These are phyloP conservation scores for Anguilla marmorata DNA, from an alignment of 2,797 vertebrate species.

Conservation along the genomic window DNA sequence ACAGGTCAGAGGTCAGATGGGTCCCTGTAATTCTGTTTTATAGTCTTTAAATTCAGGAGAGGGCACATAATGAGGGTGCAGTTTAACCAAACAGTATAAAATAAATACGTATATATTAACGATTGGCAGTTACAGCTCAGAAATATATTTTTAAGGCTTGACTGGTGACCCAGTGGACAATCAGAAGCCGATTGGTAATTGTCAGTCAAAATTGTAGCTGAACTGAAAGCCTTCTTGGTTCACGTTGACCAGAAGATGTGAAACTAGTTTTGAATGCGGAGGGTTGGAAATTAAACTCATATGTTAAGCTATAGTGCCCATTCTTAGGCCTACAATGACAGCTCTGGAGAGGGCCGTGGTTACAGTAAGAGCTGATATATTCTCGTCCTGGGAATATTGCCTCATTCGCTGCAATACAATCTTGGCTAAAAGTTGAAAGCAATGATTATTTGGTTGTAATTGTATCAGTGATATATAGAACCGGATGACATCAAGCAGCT, in stretches of 20 bases:
- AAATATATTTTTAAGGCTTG: not conserved
- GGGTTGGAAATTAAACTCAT: not conserved
- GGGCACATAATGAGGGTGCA: not conserved
- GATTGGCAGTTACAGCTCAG: not conserved
- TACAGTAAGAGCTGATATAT: not conserved
- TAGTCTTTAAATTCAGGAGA: not conserved
- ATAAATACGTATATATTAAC: not conserved
- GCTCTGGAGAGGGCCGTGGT: not conserved
- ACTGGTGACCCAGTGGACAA: not conserved
- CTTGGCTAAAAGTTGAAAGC: not conserved
- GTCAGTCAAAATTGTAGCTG: not conserved
- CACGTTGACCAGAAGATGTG: not conserved
- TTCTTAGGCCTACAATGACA: not conserved
- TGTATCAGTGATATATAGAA: not conserved
- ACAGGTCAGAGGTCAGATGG: not conserved
- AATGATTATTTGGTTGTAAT: slow-evolving; percentile 2
- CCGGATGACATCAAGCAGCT: not conserved
- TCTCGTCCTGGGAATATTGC: not conserved
- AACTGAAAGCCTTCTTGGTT: not conserved
- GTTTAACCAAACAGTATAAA: not conserved
- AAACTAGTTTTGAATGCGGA: not conserved
- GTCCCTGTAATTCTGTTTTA: not conserved
- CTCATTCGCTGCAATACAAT: not conserved
- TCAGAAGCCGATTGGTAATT: not conserved
- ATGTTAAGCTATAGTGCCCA: not conserved